Conservation (phyloP, 1,140 invertebrate genomes). For the Brachionus rotundiformis region DNA sequence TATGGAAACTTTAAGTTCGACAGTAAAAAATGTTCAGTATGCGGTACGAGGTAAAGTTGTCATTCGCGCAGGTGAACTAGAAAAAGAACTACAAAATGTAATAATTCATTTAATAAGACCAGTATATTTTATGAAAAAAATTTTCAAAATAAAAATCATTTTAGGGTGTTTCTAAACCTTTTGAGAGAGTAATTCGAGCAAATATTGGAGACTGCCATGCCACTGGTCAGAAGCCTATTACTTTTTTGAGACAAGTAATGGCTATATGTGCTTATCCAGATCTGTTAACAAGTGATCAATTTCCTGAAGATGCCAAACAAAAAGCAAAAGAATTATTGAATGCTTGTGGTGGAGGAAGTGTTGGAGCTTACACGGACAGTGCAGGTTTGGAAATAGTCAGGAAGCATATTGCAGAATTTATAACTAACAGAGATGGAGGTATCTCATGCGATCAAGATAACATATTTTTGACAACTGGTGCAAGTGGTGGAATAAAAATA, state of each 20-base stretch:
- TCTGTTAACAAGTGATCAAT: constrained; percentile 73
- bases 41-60: constrained; percentile 89
- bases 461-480: constrained; percentile 84
- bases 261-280: constrained; percentile 76
- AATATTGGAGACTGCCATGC: constrained; percentile 99
- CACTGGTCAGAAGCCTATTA: constrained; percentile 85
- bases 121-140: background rate
- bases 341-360: constrained; percentile 78
- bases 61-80: constrained; percentile 70
- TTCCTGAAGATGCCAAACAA: constrained; percentile 81
- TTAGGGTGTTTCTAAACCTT: constrained; percentile 60
- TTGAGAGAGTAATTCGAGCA: constrained; percentile 76
- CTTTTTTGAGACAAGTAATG: constrained; percentile 71
- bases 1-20: constrained; percentile 84
- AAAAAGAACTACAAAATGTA: constrained; percentile 68
- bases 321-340: constrained; percentile 74
- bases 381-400: constrained; percentile 78
- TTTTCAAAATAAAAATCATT: background rate
- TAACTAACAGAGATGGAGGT: constrained; percentile 78
- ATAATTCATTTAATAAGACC: background rate
- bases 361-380: constrained; percentile 66
- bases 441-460: constrained; percentile 75
- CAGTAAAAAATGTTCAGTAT: constrained; percentile 91
- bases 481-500: constrained; percentile 84
- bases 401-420: constrained; percentile 87